Evolutionary conservation across 1,140 invertebrate genomes (phyloP).

Genomic region (Amphibalanus amphitrite): DNA sequence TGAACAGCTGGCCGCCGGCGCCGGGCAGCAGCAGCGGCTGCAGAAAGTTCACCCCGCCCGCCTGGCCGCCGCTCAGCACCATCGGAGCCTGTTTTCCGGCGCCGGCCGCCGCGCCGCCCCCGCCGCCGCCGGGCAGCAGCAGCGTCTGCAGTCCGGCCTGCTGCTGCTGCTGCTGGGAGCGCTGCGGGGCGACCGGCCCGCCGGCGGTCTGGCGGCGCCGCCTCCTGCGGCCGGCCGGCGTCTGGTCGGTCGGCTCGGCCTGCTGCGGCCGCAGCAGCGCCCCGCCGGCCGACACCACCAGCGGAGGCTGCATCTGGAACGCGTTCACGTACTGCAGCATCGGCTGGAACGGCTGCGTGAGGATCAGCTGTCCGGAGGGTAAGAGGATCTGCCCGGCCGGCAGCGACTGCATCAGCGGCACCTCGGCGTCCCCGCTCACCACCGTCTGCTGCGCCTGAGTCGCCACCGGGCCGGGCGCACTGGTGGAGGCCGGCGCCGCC

Average conservation of each 20-base stretch:
- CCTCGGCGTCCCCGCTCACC: neutral
- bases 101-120: too few species aligned
- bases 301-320: neutral
- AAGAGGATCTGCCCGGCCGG: neutral
- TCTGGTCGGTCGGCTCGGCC: neutral
- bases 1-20: neutral
- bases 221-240: too few species aligned
- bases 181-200: too few species aligned
- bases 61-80: neutral
- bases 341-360: neutral
- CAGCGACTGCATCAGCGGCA: neutral
- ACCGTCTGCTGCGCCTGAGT: neutral
- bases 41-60: neutral
- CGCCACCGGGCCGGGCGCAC: neutral
- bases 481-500: too few species aligned
- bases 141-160: too few species aligned
- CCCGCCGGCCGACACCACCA: neutral
- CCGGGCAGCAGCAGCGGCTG: neutral
- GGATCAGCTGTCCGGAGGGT: neutral
- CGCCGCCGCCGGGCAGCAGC: neutral
- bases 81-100: neutral
- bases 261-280: neutral
- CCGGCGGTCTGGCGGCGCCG: too few species aligned
- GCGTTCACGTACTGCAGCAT: conserved; percentile 2
- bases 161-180: neutral